Percentiles rank a stretch among this genome's conserved stretches.
Evolutionary conservation across 2,797 vertebrate genomes (phyloP).

Genomic region (Limnodromus scolopaceus): DNA sequence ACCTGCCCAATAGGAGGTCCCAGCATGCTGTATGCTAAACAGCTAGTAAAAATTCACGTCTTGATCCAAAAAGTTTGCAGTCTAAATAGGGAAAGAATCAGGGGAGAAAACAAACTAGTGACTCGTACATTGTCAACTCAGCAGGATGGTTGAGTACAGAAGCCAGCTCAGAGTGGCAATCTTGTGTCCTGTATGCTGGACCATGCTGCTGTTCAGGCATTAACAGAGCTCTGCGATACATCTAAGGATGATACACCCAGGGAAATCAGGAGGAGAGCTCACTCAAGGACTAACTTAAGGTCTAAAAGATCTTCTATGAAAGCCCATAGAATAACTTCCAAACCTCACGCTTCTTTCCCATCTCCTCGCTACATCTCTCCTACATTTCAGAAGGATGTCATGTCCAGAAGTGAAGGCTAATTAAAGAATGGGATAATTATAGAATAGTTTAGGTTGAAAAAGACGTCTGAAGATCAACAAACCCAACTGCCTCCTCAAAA

Average conservation of each 20-base stretch:
- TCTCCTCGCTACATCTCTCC: neutral
- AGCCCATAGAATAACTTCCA: neutral
- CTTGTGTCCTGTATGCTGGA: accelerated
- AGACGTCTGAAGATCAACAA: neutral
- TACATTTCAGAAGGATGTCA: neutral
- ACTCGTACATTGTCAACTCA: neutral
- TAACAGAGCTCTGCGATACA: neutral
- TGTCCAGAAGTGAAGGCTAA: neutral
- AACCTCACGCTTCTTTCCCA: neutral
- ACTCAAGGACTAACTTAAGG: neutral
- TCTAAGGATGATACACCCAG: neutral
- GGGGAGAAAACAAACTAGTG: neutral
- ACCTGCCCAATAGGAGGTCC: neutral
- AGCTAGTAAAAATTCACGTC: neutral
- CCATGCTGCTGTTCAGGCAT: neutral
- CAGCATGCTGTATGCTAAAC: neutral
- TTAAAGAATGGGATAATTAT: neutral
- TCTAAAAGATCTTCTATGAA: neutral
- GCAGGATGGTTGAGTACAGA: neutral
- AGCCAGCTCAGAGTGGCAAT: neutral
- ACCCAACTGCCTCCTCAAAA: neutral
- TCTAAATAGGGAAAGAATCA: neutral
- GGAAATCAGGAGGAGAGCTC: neutral
- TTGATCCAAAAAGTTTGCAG: neutral
- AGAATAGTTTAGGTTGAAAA: neutral